These are phyloP conservation scores for Lordiphosa clarofinis DNA, from an alignment of 1,140 invertebrate species.

Conservation along the genomic window DNA sequence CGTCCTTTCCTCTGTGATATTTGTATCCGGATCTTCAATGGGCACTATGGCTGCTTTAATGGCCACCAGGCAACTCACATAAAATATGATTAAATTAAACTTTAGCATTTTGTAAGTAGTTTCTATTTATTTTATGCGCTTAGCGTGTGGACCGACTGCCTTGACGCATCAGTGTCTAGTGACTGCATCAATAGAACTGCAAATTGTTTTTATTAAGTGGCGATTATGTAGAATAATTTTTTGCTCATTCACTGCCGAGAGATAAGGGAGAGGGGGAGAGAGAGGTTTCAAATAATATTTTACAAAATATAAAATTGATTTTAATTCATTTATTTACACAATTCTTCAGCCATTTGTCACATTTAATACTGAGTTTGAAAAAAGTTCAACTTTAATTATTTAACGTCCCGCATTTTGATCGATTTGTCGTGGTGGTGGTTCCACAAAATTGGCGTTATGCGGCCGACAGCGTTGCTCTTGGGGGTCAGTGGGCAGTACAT, in stretches of 20 bases:
- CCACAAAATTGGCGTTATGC: constrained; percentile 81
- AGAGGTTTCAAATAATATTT: constrained; percentile 14
- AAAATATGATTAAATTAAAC: constrained; percentile 18
- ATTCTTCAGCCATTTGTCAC: constrained; percentile 11
- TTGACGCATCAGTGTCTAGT: constrained; percentile 43
- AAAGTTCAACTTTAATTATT: constrained; percentile 1
- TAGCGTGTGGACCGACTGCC: constrained; percentile 29
- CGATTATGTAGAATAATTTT: constrained; percentile 39
- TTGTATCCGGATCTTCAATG: neutral
- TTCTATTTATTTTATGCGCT: constrained; percentile 7
- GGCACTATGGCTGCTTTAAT: constrained; percentile 23
- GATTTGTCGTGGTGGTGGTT: constrained; percentile 80
- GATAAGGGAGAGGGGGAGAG: constrained; percentile 29
- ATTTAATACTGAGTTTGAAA: constrained; percentile 34
- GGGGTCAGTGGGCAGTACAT: constrained; percentile 81
- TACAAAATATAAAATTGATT: neutral
- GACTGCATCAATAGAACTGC: constrained; percentile 48
- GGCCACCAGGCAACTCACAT: constrained; percentile 7
- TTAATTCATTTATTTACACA: constrained; percentile 5
- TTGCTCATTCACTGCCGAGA: constrained; percentile 3
- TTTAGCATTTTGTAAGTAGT: constrained; percentile 25
- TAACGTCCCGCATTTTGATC: constrained; percentile 46
- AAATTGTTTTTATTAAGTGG: constrained; percentile 55
- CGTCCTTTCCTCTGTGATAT: too few species aligned
- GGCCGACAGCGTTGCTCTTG: constrained; percentile 82